phyloP scores from a whole-genome alignment of 2,113 vertebrate species.

The Chloebia gouldiae region DNA sequence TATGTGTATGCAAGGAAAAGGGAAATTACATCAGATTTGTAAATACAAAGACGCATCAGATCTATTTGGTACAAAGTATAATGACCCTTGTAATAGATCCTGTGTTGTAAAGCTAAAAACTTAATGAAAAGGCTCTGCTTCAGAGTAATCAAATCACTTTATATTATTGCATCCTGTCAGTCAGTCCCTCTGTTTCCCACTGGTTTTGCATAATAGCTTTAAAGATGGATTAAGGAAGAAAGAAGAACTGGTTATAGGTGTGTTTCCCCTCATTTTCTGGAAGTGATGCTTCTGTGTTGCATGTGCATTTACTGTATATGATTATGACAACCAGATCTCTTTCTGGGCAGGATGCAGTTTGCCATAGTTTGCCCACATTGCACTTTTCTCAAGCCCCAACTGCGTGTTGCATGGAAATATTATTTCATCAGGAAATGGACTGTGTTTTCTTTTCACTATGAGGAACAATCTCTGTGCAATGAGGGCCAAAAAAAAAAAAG shows the following conservation, averaged over 20 bases:
- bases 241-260: background rate
- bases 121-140: conserved; percentile 58
- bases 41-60: background rate
- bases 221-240: conserved; percentile 18
- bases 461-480: background rate
- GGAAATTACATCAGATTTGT: background rate
- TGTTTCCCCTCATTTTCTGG: background rate
- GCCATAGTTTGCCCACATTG: background rate
- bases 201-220: conserved; percentile 30
- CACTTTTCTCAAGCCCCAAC: background rate
- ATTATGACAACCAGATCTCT: background rate
- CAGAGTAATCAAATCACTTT: conserved; percentile 28
- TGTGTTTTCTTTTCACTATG: background rate
- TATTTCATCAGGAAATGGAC: background rate
- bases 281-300: background rate
- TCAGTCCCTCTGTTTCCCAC: conserved; percentile 12
- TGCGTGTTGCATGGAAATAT: background rate
- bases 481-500: background rate
- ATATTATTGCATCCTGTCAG: conserved; percentile 41
- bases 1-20: background rate
- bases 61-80: background rate
- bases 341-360: background rate
- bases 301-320: background rate
- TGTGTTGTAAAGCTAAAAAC: conserved; percentile 36
- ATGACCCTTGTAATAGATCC: conserved; percentile 23